A percentile compares a stretch with the other conserved stretches of the same genome.
Conservation (phyloP, 1,140 invertebrate species). For the Drosophila pseudoobscura region DNA sequence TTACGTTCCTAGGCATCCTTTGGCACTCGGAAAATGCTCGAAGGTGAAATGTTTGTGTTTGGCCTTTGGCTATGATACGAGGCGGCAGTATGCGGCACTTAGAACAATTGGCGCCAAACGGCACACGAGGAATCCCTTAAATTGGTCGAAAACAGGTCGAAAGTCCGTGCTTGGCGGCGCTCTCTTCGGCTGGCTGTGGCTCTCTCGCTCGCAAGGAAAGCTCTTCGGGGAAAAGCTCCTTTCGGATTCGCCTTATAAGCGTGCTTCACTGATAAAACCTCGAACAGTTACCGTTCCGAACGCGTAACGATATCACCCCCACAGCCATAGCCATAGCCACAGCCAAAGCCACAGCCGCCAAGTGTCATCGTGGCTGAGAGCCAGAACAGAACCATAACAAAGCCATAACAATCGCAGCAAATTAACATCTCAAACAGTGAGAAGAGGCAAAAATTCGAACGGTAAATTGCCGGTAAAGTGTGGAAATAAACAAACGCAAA, state of each 20-base stretch:
- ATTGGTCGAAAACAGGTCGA: conserved; percentile 46
- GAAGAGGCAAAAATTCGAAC: conserved; percentile 16
- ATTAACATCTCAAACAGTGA: conserved; percentile 32
- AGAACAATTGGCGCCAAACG: conserved; percentile 68
- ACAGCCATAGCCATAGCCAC: conserved; percentile 19
- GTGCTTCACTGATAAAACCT: conserved; percentile 57
- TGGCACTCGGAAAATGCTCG: background rate
- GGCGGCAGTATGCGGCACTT: conserved; percentile 45
- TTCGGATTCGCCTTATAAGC: conserved; percentile 58
- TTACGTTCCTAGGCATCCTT: conserved; percentile 11
- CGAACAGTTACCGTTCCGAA: conserved; percentile 71
- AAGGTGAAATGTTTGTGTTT: conserved; percentile 1
- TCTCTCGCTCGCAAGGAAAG: conserved; percentile 30
- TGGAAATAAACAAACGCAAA: conserved; percentile 29
- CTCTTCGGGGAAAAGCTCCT: conserved; percentile 41
- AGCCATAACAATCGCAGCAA: conserved; percentile 20
- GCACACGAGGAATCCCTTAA: conserved; percentile 24
- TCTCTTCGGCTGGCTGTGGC: conserved; percentile 30
- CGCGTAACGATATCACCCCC: conserved; percentile 58
- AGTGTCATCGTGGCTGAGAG: conserved; percentile 7
- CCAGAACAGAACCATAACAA: conserved; percentile 13
- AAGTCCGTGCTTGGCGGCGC: background rate
- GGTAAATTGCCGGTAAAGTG: conserved; percentile 56
- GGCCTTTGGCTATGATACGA: conserved; percentile 44
- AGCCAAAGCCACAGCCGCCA: conserved; percentile 18